phyloP scores from a whole-genome alignment of 2,113 vertebrate genomes.

The Globicephala melas region DNA sequence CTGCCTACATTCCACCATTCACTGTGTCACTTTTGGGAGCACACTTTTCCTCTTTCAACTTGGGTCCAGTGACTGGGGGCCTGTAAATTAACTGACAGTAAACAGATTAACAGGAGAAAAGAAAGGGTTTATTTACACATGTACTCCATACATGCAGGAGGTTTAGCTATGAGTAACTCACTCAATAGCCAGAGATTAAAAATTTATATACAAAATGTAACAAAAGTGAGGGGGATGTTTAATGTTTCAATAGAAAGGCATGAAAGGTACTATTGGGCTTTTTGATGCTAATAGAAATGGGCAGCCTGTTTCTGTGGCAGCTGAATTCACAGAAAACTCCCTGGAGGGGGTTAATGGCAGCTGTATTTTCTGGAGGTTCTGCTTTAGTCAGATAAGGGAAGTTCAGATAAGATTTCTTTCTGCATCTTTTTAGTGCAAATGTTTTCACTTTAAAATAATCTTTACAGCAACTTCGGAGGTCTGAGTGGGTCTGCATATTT shows the following conservation, averaged over 20 bases:
- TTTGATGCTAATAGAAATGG: not conserved
- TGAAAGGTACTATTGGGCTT: not conserved
- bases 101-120: not conserved
- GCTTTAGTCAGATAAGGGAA: not conserved
- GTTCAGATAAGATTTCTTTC: conserved; percentile 1
- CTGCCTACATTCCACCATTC: not conserved
- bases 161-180: not conserved
- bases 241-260: not conserved
- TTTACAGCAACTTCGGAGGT: not conserved
- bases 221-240: not conserved
- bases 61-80: not conserved
- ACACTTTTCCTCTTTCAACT: not conserved
- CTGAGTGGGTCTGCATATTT: not conserved
- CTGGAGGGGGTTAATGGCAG: not conserved
- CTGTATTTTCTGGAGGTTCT: not conserved
- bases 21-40: not conserved
- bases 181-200: not conserved
- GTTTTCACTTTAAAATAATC: not conserved
- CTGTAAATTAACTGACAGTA: not conserved
- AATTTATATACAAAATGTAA: not conserved
- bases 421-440: not conserved
- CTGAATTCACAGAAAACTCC: not conserved
- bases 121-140: not conserved
- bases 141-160: not conserved
- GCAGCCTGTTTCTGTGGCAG: not conserved